Conservation (phyloP, 1,140 invertebrate genomes). For the Drosophila pectinifera region DNA sequence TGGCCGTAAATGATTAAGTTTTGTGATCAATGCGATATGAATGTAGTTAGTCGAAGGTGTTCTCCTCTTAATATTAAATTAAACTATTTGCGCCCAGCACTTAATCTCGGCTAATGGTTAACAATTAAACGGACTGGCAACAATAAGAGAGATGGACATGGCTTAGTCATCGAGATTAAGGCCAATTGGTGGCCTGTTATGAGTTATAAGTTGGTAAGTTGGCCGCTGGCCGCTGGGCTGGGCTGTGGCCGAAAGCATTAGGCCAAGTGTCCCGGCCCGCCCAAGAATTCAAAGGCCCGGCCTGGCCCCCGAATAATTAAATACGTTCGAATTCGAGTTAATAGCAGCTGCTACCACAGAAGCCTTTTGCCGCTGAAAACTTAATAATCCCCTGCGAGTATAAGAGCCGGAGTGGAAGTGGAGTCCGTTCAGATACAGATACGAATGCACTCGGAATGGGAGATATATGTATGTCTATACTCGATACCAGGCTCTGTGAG, state of each 20-base stretch:
- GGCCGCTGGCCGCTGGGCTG: constrained; percentile 8
- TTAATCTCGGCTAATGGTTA: constrained; percentile 11
- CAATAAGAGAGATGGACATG: constrained; percentile 16
- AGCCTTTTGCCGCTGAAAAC: constrained; percentile 68
- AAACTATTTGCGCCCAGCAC: background rate
- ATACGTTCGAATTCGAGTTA: constrained; percentile 50
- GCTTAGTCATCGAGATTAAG: constrained; percentile 31
- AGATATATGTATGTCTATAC: constrained; percentile 12
- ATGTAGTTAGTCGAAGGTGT: constrained; percentile 8
- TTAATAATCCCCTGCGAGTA: constrained; percentile 66
- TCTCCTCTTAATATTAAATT: constrained; percentile 9
- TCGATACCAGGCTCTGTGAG: constrained; percentile 63
- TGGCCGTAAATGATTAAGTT: constrained; percentile 10
- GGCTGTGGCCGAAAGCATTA: constrained; percentile 29
- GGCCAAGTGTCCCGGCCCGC: constrained; percentile 53
- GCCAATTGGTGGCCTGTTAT: constrained; percentile 25
- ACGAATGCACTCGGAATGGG: constrained; percentile 7
- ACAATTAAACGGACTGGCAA: constrained; percentile 19
- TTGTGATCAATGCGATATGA: constrained; percentile 18
- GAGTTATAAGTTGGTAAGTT: constrained; percentile 4
- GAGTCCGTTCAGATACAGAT: constrained; percentile 31
- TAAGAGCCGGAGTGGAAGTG: constrained; percentile 48
- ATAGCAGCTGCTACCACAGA: constrained; percentile 72
- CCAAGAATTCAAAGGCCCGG: constrained; percentile 40
- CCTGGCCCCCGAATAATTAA: constrained; percentile 64